Percentiles rank a stretch among this genome's conserved stretches.
Conservation (phyloP, 1,140 invertebrate genomes). For the Pteromalus puparum region DNA sequence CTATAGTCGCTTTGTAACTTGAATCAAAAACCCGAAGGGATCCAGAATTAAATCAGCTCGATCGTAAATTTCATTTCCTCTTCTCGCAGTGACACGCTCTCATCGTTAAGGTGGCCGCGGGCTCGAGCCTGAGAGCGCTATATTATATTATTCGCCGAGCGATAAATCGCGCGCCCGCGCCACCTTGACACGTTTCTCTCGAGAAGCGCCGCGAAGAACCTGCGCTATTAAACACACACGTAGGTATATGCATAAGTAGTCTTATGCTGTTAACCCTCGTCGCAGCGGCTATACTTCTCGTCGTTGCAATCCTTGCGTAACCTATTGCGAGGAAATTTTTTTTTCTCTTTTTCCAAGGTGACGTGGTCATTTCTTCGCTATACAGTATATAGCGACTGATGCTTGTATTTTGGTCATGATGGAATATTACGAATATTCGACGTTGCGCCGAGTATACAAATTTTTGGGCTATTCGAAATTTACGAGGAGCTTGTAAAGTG, state of each 20-base stretch:
- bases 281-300: too few relatives aligned
- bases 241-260: neutral
- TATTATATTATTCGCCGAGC: constrained; percentile 2
- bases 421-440: too few relatives aligned
- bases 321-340: neutral
- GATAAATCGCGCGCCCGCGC: constrained; percentile 13
- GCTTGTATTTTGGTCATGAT: neutral
- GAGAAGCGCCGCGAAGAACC: neutral
- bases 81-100: too few relatives aligned
- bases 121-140: neutral
- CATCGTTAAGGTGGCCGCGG: too few relatives aligned
- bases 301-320: neutral
- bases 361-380: neutral
- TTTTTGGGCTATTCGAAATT: too few relatives aligned
- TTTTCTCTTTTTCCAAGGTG: neutral
- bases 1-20: too few relatives aligned
- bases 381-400: too few relatives aligned
- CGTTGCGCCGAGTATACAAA: too few relatives aligned
- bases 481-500: too few relatives aligned
- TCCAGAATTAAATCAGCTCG: neutral
- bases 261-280: neutral
- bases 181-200: constrained; percentile 26
- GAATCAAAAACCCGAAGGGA: too few relatives aligned
- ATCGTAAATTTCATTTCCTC: neutral
- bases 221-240: neutral